Evolutionary conservation across 2,888 invertebrate genomes (phyloP).

Genomic region (Ophioninae sp.): DNA sequence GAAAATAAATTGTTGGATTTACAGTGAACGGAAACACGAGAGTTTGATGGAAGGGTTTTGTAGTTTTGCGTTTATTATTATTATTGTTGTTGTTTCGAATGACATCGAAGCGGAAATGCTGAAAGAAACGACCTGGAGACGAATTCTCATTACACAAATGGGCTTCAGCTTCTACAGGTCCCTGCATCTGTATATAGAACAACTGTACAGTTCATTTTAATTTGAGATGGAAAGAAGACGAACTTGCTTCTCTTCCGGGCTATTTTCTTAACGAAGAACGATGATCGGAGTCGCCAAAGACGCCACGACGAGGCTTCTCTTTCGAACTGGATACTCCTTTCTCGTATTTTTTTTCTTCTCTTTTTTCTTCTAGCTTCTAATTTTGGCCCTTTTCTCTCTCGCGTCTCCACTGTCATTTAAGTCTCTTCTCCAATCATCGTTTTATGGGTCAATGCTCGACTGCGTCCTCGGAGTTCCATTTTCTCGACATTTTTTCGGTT

Average conservation of each 20-base stretch:
- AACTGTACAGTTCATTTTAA: conserved; percentile 35
- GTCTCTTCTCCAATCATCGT: too few relatives aligned
- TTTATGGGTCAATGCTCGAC: too few relatives aligned
- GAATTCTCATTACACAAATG: conserved; percentile 55
- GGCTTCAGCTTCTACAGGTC: background rate
- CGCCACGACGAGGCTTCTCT: background rate
- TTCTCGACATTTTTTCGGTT: too few relatives aligned
- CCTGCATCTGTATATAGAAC: background rate
- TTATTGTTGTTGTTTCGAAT: conserved; percentile 2
- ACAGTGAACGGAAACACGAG: background rate
- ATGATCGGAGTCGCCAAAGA: conserved; percentile 39
- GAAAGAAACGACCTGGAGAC: conserved; percentile 11
- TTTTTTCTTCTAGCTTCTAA: background rate
- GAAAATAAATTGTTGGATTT: background rate
- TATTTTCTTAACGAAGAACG: conserved; percentile 52
- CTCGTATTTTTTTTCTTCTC: background rate
- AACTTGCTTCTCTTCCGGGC: conserved; percentile 6
- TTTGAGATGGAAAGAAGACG: conserved; percentile 21
- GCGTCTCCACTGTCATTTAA: too few relatives aligned
- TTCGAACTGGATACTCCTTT: too few relatives aligned
- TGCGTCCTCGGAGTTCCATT: too few relatives aligned
- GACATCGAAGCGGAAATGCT: conserved; percentile 17
- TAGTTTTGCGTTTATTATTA: background rate
- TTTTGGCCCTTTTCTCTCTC: too few relatives aligned
- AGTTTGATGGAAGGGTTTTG: background rate